phyloP scores from a whole-genome alignment of 2,797 vertebrate genomes.

The Acipenser transmontanus region DNA sequence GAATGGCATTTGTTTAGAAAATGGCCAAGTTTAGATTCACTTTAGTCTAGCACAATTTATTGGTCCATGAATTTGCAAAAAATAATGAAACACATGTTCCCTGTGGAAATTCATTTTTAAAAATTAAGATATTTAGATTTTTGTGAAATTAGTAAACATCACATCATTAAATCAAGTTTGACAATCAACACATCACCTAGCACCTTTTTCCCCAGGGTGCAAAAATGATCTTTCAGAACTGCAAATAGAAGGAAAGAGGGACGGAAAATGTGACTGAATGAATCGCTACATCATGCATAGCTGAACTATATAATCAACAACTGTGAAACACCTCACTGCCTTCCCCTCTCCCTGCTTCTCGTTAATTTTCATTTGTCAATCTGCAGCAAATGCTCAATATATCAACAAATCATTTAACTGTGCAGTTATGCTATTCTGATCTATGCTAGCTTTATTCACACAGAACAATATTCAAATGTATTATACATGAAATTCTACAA shows the following conservation, averaged over 20 bases:
- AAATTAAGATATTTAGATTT: neutral
- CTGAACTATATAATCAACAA: slow-evolving; percentile 1
- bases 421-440: no score
- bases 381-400: neutral
- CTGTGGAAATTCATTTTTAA: no score
- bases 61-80: no score
- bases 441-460: no score
- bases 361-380: slow-evolving; percentile 1
- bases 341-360: neutral
- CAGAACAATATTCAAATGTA: no score
- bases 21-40: no score
- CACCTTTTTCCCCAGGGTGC: neutral
- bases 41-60: no score
- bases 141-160: neutral
- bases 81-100: no score
- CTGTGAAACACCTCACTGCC: neutral
- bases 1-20: no score
- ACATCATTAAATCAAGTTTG: neutral
- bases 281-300: neutral
- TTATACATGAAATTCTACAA: no score
- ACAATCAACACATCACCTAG: neutral
- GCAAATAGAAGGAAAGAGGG: neutral
- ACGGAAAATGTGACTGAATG: neutral
- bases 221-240: neutral
- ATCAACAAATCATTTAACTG: neutral